Evolutionary conservation across 2,888 invertebrate species (phyloP).

Genomic region (Abrostola triplasia): DNA sequence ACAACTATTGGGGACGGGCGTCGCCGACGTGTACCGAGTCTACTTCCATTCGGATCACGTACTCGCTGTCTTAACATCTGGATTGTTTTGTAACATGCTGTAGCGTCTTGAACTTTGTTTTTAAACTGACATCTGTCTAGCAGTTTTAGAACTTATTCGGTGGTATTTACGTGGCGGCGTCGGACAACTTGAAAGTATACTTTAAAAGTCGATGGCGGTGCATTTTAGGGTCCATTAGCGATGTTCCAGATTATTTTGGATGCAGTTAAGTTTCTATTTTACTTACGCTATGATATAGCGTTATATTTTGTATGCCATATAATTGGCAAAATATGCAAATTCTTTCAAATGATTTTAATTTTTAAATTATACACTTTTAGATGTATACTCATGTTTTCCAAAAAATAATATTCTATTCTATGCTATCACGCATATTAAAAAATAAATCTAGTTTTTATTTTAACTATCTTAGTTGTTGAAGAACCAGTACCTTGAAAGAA

Average conservation of each 20-base stretch:
- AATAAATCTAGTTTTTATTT: no score
- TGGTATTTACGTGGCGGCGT: conserved; percentile 56
- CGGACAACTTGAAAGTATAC: conserved; percentile 37
- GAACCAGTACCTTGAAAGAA: no score
- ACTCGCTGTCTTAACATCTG: conserved; percentile 81
- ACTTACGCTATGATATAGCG: no score
- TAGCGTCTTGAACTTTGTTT: conserved; percentile 77
- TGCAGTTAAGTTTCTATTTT: conserved; percentile 3
- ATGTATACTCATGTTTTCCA: no score
- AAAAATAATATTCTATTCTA: no score
- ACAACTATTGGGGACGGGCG: conserved; percentile 64
- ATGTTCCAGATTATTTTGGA: background rate
- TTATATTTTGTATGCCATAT: conserved; percentile 6
- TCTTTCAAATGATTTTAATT: no score
- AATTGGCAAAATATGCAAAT: no score
- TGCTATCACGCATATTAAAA: no score
- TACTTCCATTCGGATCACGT: conserved; percentile 76
- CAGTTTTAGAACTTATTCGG: conserved; percentile 68
- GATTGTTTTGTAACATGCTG: conserved; percentile 82
- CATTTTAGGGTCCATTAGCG: conserved; percentile 34
- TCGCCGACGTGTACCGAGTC: conserved; percentile 24
- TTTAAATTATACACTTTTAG: no score
- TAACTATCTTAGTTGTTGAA: no score
- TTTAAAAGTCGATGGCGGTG: conserved; percentile 28
- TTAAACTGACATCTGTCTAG: conserved; percentile 72